A percentile compares a stretch with the other conserved stretches of the same genome.
These are phyloP conservation scores for Lepidurus packardi DNA, from an alignment of 1,140 invertebrate species.

Conservation along the genomic window DNA sequence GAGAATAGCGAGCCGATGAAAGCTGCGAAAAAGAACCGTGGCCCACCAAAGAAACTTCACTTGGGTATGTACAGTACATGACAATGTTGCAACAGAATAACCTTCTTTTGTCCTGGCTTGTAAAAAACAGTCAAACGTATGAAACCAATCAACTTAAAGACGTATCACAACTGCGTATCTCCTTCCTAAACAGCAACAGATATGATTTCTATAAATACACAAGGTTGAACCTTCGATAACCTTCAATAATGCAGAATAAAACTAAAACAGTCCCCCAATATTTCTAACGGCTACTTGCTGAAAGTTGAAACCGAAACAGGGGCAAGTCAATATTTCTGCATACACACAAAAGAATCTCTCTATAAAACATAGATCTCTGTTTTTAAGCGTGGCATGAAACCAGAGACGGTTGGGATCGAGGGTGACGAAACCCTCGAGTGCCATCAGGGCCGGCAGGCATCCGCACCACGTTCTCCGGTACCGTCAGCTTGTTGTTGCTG, in stretches of 20 bases:
- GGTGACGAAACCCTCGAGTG: constrained; percentile 60
- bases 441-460: constrained; percentile 77
- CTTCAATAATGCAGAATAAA: background rate
- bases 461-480: constrained; percentile 63
- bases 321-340: background rate
- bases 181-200: background rate
- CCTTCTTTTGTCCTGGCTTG: background rate
- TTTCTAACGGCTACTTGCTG: background rate
- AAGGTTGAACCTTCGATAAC: background rate
- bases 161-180: background rate
- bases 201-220: background rate
- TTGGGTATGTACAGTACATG: background rate
- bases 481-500: constrained; percentile 37
- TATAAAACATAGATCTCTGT: background rate
- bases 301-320: background rate
- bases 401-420: background rate
- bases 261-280: background rate
- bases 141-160: background rate
- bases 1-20: background rate
- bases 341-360: background rate
- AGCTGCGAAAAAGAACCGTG: background rate
- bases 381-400: background rate
- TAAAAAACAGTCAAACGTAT: background rate
- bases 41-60: background rate
- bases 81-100: background rate